Evolutionary conservation across 2,113 vertebrate genomes (phyloP).

Genomic region (Setophaga petechia): DNA sequence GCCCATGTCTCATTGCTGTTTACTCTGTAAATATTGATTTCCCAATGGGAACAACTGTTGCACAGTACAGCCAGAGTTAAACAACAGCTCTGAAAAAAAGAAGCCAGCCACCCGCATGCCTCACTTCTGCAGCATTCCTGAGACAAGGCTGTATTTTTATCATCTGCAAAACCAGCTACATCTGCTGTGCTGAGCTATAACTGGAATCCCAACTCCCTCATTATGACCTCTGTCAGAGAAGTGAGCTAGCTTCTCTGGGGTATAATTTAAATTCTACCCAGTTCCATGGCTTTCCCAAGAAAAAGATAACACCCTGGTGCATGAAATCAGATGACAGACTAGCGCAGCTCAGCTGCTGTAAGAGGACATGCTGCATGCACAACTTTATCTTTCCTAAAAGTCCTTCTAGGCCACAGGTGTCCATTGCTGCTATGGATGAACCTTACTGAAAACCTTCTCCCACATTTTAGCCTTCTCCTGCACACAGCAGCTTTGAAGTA

Average conservation of each 20-base stretch:
- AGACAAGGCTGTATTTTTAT: conserved; percentile 63
- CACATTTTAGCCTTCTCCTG: neutral
- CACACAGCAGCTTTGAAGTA: neutral
- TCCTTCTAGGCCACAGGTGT: neutral
- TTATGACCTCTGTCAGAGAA: conserved; percentile 50
- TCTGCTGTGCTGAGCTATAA: conserved; percentile 58
- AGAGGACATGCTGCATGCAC: neutral
- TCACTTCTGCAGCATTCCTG: conserved; percentile 60
- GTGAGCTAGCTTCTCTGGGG: neutral
- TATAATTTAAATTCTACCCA: conserved; percentile 63
- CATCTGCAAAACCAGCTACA: conserved; percentile 60
- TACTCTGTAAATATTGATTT: conserved; percentile 40
- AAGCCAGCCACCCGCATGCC: neutral
- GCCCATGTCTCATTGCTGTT: neutral
- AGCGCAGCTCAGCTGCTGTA: neutral
- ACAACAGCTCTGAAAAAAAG: neutral
- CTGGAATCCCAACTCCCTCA: conserved; percentile 53
- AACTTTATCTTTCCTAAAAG: neutral
- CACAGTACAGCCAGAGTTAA: conserved; percentile 52
- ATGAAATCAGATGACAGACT: neutral
- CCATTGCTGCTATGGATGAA: neutral
- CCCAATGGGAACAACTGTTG: neutral
- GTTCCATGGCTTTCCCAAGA: neutral
- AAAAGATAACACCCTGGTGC: conserved; percentile 52
- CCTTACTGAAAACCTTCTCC: neutral